Conservation (phyloP, 2,888 invertebrate species). For the Biston stratarius region DNA sequence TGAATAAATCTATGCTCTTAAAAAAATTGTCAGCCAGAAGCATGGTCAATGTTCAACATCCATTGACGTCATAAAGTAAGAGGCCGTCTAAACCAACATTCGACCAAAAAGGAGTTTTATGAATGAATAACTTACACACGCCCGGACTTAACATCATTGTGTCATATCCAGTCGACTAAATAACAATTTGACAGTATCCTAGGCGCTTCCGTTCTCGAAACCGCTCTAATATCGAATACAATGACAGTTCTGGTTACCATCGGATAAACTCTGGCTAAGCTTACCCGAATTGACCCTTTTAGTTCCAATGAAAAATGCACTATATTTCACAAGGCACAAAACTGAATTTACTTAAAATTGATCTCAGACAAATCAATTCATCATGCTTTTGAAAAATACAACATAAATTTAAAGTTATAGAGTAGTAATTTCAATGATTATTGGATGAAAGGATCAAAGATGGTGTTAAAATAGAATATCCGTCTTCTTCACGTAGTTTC, state of each 20-base stretch:
- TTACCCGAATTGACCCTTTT: constrained; percentile 41
- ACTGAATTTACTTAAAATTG: background rate
- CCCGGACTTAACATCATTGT: constrained; percentile 66
- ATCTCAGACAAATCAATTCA: background rate
- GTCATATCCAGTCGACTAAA: constrained; percentile 58
- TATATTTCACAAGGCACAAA: background rate
- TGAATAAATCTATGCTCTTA: background rate
- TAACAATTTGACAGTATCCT: constrained; percentile 57
- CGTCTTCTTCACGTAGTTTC: constrained; percentile 46
- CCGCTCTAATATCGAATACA: constrained; percentile 69
- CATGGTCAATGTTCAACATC: constrained; percentile 6
- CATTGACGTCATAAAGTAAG: constrained; percentile 19
- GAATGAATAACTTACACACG: constrained; percentile 56
- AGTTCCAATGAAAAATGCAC: constrained; percentile 22
- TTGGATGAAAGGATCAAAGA: constrained; percentile 37
- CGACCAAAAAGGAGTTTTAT: constrained; percentile 38
- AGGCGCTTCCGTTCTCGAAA: constrained; percentile 70
- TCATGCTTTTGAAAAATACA: constrained; percentile 15
- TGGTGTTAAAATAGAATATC: constrained; percentile 54
- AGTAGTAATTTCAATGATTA: constrained; percentile 32
- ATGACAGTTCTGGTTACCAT: constrained; percentile 59
- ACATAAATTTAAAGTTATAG: accelerated
- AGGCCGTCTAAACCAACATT: constrained; percentile 21
- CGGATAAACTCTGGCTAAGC: constrained; percentile 53
- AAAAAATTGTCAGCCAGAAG: constrained; percentile 5